Percentiles rank a stretch among this genome's conserved stretches.
Conservation (phyloP, 2,113 vertebrate species). For the Heterotis niloticus region DNA sequence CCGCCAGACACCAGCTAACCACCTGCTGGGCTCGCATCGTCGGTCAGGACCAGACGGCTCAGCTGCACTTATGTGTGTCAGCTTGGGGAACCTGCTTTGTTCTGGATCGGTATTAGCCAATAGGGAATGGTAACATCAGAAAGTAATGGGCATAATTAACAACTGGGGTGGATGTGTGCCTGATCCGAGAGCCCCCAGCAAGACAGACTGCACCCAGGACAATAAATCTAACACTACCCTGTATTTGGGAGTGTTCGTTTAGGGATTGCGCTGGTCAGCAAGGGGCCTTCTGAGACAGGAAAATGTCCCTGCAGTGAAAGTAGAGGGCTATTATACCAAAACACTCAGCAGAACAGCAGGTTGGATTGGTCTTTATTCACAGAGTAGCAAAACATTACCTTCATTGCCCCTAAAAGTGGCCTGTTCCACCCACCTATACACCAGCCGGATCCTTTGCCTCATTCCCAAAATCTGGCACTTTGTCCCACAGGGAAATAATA, state of each 20-base stretch:
- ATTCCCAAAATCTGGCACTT: constrained; percentile 46
- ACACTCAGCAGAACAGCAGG: constrained; percentile 62
- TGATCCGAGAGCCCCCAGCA: constrained; percentile 51
- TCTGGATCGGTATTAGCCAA: constrained; percentile 19
- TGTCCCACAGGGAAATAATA: constrained; percentile 39
- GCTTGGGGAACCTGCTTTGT: background rate
- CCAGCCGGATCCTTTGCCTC: constrained; percentile 39
- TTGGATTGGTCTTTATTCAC: constrained; percentile 52
- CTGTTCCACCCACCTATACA: constrained; percentile 12
- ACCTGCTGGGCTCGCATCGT: background rate
- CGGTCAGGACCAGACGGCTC: background rate
- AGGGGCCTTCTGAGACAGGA: background rate
- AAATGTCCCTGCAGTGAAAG: constrained; percentile 14
- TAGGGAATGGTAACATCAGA: constrained; percentile 34
- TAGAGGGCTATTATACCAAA: constrained; percentile 15
- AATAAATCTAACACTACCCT: constrained; percentile 31
- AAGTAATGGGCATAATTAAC: constrained; percentile 56
- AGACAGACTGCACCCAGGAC: constrained; percentile 51
- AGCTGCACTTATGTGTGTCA: background rate
- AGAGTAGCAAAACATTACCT: constrained; percentile 44
- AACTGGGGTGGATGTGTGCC: constrained; percentile 51
- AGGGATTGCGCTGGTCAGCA: constrained; percentile 30
- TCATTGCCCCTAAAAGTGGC: background rate
- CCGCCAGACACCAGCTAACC: constrained; percentile 1
- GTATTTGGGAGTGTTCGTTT: constrained; percentile 22